Evolutionary conservation across 2,888 invertebrate species (phyloP), one percentile per base, ranked within the genome.

Genomic region (Drosophila lutescens): DNA sequence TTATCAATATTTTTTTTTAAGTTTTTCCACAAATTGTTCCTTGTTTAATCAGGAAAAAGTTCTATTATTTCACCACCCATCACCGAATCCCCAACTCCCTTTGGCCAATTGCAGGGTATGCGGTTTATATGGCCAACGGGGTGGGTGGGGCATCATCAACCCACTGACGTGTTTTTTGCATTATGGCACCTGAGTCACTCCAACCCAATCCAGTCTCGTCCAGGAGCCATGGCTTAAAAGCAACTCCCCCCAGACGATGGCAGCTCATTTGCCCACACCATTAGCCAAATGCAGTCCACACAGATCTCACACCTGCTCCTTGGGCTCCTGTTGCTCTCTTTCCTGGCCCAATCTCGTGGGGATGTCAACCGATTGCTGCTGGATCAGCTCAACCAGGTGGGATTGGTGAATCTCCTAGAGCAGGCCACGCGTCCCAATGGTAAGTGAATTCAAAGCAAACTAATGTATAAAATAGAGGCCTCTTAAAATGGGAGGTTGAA

Each of bases 351-450:
- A 4, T 17, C 9, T 0, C 38, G 2, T 17, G 26, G 23, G 1
- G 69, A 56, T 43, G 55, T 40, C 40, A 66, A 60, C 10, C 57
- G 43, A 7, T 44, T 77, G 4, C 44, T 86, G 5, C 26, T 86
- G 34, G 61, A 71, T 1, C 84, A 86, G 57, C 44, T 86, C 7
- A 74, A 71, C 34, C 63, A 74, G 38, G 55, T 78, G 50, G 86
- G 88, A 4, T 30, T 88, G 4, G 56, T 63, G 12, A 86, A 86
- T 62, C 32, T 86, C 0, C 8, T 88, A 1, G 81, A 80, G 43
- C 73, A 77, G 30, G 32, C 32, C 6, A 10, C 71, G 12, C 71
- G 76, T 4, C 84, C 80, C 1, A 80, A 74, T 66, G 88, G 85
- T 88, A 5, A 26, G 26, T 26, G 2, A 4, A 26, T 2, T 26